A percentile compares a stretch with the other conserved stretches of the same genome.
These are phyloP conservation scores for Hirtodrosophila trivittata DNA, from an alignment of 2,888 invertebrate species.

Conservation along the genomic window DNA sequence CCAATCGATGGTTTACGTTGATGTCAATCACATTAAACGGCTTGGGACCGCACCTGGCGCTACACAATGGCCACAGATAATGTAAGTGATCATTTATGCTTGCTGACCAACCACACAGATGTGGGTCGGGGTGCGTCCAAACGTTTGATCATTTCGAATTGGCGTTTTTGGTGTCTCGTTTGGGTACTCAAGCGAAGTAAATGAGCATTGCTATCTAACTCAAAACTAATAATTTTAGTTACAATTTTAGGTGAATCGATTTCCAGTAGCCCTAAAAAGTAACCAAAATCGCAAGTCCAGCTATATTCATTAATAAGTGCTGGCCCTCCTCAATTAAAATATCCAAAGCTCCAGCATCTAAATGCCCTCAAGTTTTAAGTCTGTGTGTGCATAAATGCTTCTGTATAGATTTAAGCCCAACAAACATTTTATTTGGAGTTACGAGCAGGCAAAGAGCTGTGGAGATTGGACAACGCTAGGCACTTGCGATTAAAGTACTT, in stretches of 20 bases:
- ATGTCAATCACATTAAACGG: constrained; percentile 24
- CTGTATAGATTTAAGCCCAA: too few relatives aligned
- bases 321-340: constrained; percentile 34
- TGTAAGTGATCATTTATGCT: neutral
- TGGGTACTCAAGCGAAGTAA: constrained; percentile 83
- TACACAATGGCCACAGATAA: neutral
- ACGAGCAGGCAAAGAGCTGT: neutral
- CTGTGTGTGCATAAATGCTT: too few relatives aligned
- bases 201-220: constrained; percentile 84
- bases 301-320: constrained; percentile 28
- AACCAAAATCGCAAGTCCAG: constrained; percentile 62
- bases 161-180: constrained; percentile 67
- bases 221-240: constrained; percentile 82
- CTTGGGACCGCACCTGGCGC: neutral
- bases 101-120: neutral
- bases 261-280: constrained; percentile 69
- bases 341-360: constrained; percentile 12
- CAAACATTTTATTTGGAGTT: neutral
- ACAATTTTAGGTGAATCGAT: constrained; percentile 77
- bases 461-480: constrained; percentile 48
- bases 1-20: constrained; percentile 53
- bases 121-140: neutral
- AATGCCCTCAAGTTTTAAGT: neutral
- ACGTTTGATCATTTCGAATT: constrained; percentile 25
- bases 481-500: constrained; percentile 69